A percentile compares a stretch with the other conserved stretches of the same genome.
phyloP scores from a whole-genome alignment of 92 coral and sea anemone species.

The Pocillopora grandis region DNA sequence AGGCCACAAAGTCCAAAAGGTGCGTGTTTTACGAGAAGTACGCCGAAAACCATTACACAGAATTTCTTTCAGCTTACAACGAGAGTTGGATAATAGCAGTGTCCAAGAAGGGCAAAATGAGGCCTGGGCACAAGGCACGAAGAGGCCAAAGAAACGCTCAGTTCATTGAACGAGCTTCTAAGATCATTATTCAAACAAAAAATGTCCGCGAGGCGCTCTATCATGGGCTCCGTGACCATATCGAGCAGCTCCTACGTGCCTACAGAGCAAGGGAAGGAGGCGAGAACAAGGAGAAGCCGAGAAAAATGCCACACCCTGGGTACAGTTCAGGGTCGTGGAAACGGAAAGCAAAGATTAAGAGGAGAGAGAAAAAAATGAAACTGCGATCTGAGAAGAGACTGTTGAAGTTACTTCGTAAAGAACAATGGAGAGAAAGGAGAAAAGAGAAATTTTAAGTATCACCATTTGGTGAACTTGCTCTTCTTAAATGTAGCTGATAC shows the following conservation, averaged over 20 bases:
- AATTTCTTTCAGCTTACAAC: conserved; percentile 77
- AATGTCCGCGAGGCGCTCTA: conserved; percentile 67
- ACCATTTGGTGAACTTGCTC: background rate
- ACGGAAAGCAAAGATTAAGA: conserved; percentile 28
- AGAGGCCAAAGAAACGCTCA: conserved; percentile 76
- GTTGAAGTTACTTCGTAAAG: conserved; percentile 54
- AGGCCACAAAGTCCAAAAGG: conserved; percentile 65
- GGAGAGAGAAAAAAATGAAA: conserved; percentile 48
- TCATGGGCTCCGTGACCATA: conserved; percentile 74
- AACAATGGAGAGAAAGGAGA: conserved; percentile 27
- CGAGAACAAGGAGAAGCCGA: conserved; percentile 9
- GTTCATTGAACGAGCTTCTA: conserved; percentile 78
- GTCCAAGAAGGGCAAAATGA: conserved; percentile 77
- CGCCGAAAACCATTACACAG: conserved; percentile 79
- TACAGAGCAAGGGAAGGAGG: conserved; percentile 55
- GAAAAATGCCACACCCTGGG: conserved; percentile 43
- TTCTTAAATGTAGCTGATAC: background rate
- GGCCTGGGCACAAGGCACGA: conserved; percentile 83
- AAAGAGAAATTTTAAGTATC: conserved; percentile 4
- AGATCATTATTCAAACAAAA: conserved; percentile 72
- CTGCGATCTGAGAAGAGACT: conserved; percentile 29
- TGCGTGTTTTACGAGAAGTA: conserved; percentile 86
- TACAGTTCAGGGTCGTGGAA: conserved; percentile 2
- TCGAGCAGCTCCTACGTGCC: conserved; percentile 65
- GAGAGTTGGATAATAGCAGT: conserved; percentile 76